Conservation (phyloP, 2,888 invertebrate species). For the Conops quadrifasciatus region DNA sequence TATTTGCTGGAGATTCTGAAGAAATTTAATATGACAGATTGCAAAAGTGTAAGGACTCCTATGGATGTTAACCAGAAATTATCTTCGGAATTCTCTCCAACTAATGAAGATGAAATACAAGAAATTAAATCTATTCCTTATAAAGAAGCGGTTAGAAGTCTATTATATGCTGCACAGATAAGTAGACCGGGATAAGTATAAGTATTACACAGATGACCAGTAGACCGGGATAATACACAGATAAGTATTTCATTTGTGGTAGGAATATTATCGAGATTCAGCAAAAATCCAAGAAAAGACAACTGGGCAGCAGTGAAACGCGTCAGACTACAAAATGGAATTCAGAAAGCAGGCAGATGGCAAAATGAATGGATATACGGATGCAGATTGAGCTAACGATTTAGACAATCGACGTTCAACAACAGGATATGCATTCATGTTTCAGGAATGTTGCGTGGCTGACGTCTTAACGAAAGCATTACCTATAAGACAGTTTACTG, state of each 20-base stretch:
- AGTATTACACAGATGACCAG: too few relatives aligned
- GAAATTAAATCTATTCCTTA: constrained; percentile 1
- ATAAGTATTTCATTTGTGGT: constrained; percentile 20
- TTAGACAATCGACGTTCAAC: not conserved
- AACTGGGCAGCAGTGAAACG: constrained; percentile 42
- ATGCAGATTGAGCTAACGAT: constrained; percentile 9
- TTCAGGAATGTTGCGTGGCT: constrained; percentile 6
- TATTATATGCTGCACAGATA: not conserved
- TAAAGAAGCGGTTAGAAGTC: constrained; percentile 15
- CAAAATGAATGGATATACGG: constrained; percentile 1
- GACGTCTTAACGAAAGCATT: constrained; percentile 34
- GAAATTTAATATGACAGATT: too few relatives aligned
- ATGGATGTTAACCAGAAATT: not conserved
- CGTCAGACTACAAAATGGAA: constrained; percentile 15
- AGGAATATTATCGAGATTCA: constrained; percentile 23
- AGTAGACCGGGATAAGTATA: constrained; percentile 19
- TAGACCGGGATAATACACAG: too few relatives aligned
- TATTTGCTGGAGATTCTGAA: too few relatives aligned
- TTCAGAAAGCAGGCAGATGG: not conserved
- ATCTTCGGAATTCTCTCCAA: not conserved
- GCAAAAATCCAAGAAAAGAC: constrained; percentile 39
- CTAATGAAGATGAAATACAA: constrained; percentile 6
- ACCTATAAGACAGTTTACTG: too few relatives aligned
- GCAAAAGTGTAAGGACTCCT: too few relatives aligned
- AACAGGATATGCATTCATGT: constrained; percentile 14